Evolutionary conservation across 2,113 vertebrate species (phyloP).

Genomic region (Heterotilapia buettikoferi): DNA sequence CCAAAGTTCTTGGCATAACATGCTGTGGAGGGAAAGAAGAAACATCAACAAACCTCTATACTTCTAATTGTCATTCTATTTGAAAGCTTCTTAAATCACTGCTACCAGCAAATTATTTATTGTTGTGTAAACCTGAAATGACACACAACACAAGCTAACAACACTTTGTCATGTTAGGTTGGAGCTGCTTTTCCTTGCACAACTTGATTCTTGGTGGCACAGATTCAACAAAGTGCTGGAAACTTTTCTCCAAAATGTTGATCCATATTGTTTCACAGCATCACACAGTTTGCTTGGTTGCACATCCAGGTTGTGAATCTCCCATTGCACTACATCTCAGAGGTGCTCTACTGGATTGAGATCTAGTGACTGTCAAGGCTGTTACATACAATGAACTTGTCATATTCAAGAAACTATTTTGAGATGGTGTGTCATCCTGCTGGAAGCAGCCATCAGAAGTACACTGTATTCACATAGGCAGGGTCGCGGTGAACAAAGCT

Average conservation of each 20-base stretch:
- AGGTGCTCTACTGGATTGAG: neutral
- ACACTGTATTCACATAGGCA: neutral
- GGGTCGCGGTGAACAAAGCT: neutral
- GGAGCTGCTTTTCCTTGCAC: neutral
- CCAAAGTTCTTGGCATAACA: slow-evolving; percentile 98
- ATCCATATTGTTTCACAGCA: neutral
- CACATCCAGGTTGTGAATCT: neutral
- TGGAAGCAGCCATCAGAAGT: neutral
- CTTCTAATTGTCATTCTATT: neutral
- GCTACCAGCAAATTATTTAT: neutral
- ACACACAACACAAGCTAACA: neutral
- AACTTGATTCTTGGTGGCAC: neutral
- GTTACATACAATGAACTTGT: neutral
- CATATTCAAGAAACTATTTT: neutral
- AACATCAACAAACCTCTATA: neutral
- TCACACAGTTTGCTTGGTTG: neutral
- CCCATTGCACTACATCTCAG: neutral
- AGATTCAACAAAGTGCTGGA: neutral
- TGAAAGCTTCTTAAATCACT: neutral
- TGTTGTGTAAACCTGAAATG: neutral
- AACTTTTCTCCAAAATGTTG: neutral
- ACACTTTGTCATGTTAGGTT: accelerated
- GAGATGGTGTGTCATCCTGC: neutral
- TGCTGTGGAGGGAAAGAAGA: slow-evolving; percentile 69
- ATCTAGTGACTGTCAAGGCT: neutral